Conservation (phyloP, 1,140 invertebrate species). For the Apocrypta bakeri region DNA sequence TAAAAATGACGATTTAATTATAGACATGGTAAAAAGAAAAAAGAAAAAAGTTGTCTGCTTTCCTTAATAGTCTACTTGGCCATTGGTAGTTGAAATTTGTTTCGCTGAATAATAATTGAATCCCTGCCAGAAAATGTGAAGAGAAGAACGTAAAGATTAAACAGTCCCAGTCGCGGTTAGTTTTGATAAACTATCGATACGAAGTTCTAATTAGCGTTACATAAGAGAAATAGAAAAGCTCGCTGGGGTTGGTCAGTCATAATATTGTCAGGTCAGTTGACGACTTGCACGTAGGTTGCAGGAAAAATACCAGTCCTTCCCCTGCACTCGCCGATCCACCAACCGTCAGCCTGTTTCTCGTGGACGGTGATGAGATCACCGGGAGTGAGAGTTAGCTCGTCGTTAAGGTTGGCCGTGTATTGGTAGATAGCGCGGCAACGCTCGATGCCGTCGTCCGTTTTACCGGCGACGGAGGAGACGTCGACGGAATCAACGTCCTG, state of each 20-base stretch:
- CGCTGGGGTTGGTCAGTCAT: not conserved
- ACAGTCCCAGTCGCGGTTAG: no score
- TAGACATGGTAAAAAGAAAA: no score
- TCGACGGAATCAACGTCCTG: constrained; percentile 65
- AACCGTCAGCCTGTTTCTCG: constrained; percentile 93
- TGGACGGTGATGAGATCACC: constrained; percentile 92
- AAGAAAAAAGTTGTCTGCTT: no score
- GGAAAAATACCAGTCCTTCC: constrained; percentile 93
- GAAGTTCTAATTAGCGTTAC: no score
- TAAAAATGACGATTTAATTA: no score
- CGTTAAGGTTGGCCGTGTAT: constrained; percentile 90
- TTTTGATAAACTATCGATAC: no score
- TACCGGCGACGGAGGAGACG: constrained; percentile 45
- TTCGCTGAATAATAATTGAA: no score
- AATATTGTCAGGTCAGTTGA: constrained; percentile 55
- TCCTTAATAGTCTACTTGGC: no score
- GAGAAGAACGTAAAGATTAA: no score
- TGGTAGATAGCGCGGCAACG: constrained; percentile 90
- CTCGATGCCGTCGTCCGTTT: constrained; percentile 72
- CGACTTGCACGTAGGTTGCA: constrained; percentile 90
- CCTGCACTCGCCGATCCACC: constrained; percentile 94
- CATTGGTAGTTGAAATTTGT: no score
- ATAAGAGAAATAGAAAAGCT: not conserved
- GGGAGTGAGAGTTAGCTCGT: constrained; percentile 88
- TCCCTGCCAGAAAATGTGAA: no score